phyloP scores from a whole-genome alignment of 2,888 invertebrate species.

The Eupithecia abbreviata region DNA sequence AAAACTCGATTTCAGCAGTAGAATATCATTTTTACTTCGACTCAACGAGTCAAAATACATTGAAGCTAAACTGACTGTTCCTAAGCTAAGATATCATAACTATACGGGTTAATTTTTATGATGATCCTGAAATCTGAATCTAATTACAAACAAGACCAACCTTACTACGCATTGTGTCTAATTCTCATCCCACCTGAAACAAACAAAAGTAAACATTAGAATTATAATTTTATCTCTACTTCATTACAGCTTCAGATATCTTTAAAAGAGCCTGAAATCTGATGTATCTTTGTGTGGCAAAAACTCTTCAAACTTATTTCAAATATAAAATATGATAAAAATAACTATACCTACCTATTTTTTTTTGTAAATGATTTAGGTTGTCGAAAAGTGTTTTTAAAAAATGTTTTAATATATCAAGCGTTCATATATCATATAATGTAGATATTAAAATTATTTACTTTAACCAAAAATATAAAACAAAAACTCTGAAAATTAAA shows the following conservation, averaged over 20 bases:
- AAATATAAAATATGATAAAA: no score
- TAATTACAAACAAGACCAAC: conserved; percentile 21
- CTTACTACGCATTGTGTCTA: conserved; percentile 23
- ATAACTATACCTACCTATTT: no score
- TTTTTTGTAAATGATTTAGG: no score
- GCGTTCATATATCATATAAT: no score
- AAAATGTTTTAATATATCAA: no score
- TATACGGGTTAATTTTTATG: background rate
- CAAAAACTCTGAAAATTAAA: conserved; percentile 17
- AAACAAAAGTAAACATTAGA: conserved; percentile 10
- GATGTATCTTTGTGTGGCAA: conserved; percentile 27
- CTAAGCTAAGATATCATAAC: background rate
- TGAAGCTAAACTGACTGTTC: background rate
- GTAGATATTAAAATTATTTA: no score
- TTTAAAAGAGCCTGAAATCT: conserved; percentile 4
- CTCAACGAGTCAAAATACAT: background rate
- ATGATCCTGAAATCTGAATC: background rate
- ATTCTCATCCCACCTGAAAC: conserved; percentile 29
- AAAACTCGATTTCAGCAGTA: conserved; percentile 5
- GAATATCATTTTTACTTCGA: background rate
- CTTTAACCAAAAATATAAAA: background rate
- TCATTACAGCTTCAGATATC: conserved; percentile 7
- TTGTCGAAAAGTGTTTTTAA: no score
- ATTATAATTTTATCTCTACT: conserved; percentile 1
- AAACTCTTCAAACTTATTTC: background rate